Evolutionary conservation across 2,113 vertebrate genomes (phyloP).

Genomic region (Chauna torquata): DNA sequence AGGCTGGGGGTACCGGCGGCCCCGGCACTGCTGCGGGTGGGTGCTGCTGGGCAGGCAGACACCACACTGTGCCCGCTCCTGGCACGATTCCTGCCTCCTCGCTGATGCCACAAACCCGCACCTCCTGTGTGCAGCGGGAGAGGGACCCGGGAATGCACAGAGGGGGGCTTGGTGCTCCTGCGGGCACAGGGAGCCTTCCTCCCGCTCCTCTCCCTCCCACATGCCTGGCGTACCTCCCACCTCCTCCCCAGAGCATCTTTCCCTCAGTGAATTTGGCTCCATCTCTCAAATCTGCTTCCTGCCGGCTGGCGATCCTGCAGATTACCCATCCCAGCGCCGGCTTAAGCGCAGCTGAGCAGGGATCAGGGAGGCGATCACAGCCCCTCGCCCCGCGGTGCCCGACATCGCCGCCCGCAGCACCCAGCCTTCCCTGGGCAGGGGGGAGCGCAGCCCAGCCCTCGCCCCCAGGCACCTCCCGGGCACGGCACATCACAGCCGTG

Average conservation of each 20-base stretch:
- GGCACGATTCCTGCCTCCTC: not conserved
- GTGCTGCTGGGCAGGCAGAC: not conserved
- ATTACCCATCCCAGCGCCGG: not conserved
- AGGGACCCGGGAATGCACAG: not conserved
- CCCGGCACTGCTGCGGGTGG: rapidly evolving
- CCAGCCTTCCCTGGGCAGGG: rapidly evolving
- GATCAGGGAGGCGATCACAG: not conserved
- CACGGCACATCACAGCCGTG: not conserved
- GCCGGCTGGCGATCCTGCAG: rapidly evolving
- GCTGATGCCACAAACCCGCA: rapidly evolving
- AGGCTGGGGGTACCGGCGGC: not conserved
- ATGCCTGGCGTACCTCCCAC: not conserved
- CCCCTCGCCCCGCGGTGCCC: rapidly evolving
- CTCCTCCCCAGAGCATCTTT: not conserved
- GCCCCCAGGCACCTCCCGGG: not conserved
- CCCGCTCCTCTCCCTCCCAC: not conserved
- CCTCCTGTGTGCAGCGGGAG: not conserved
- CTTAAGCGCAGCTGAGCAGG: not conserved
- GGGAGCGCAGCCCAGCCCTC: rapidly evolving
- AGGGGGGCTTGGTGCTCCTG: not conserved
- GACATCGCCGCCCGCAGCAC: rapidly evolving
- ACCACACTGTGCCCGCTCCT: not conserved
- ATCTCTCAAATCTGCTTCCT: not conserved
- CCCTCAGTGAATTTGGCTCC: not conserved
- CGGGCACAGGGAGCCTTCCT: rapidly evolving